Evolutionary conservation across 2,888 invertebrate species (phyloP).

Genomic region (Tupiocoris notatus): DNA sequence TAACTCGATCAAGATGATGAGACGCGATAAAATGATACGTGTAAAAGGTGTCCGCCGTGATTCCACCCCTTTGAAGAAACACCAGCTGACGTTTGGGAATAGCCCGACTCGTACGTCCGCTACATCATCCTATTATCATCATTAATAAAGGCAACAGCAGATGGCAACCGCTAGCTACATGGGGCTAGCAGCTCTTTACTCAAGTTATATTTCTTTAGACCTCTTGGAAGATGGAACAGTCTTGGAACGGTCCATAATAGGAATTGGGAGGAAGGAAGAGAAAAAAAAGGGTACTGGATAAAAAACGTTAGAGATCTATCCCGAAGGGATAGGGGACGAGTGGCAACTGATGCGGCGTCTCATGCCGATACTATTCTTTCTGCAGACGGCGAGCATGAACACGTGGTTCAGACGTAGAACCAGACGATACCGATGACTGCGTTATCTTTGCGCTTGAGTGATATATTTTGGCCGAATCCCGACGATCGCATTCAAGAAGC

Average conservation of each 20-base stretch:
- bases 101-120: neutral
- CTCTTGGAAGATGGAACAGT: neutral
- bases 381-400: neutral
- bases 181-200: neutral
- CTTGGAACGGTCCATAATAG: neutral
- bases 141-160: neutral
- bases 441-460: no score
- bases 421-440: no score
- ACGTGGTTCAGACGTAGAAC: neutral
- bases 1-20: conserved; percentile 18
- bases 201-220: neutral
- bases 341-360: neutral
- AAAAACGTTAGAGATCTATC: neutral
- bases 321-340: neutral
- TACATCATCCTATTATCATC: neutral
- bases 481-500: no score
- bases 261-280: neutral
- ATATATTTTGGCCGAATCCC: no score
- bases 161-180: neutral
- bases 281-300: neutral
- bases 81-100: conserved; percentile 36
- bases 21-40: conserved; percentile 26
- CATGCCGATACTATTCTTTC: neutral
- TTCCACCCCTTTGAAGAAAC: conserved; percentile 27
- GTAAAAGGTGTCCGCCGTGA: conserved; percentile 31